phyloP scores from a whole-genome alignment of 2,113 vertebrate genomes.

The Prunella himalayana region DNA sequence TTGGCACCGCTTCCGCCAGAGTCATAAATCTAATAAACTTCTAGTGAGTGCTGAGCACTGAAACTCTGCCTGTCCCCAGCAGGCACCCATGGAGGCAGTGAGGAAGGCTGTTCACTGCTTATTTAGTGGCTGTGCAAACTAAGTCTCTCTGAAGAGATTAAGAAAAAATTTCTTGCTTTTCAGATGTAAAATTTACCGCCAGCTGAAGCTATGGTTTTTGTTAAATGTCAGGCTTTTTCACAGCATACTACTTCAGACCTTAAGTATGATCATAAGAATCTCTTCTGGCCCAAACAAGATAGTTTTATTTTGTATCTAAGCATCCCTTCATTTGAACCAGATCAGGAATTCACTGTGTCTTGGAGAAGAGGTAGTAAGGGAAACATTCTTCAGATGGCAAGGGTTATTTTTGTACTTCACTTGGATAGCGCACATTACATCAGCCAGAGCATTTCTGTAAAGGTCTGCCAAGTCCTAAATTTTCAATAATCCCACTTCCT shows the following conservation, averaged over 20 bases:
- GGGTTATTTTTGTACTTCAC: background rate
- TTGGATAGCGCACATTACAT: background rate
- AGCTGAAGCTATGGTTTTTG: background rate
- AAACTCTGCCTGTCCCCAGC: background rate
- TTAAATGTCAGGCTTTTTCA: background rate
- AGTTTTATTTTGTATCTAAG: background rate
- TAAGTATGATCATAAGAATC: background rate
- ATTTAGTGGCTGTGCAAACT: background rate
- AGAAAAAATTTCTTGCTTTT: background rate
- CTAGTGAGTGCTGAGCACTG: background rate
- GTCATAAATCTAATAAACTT: background rate
- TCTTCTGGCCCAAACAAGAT: background rate
- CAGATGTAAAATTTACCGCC: background rate
- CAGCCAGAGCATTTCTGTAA: conserved; percentile 20
- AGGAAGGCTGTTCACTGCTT: background rate
- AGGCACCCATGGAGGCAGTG: fast-evolving
- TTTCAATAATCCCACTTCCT: conserved; percentile 68
- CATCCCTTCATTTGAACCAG: background rate
- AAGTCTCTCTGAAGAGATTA: background rate
- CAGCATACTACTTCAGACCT: background rate
- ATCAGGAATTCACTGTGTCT: conserved; percentile 14
- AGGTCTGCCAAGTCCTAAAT: conserved; percentile 35
- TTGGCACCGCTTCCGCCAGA: fast-evolving
- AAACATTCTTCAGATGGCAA: background rate
- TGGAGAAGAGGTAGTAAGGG: background rate